phyloP scores from a whole-genome alignment of 2,797 vertebrate genomes.

The Poecilia wingei region DNA sequence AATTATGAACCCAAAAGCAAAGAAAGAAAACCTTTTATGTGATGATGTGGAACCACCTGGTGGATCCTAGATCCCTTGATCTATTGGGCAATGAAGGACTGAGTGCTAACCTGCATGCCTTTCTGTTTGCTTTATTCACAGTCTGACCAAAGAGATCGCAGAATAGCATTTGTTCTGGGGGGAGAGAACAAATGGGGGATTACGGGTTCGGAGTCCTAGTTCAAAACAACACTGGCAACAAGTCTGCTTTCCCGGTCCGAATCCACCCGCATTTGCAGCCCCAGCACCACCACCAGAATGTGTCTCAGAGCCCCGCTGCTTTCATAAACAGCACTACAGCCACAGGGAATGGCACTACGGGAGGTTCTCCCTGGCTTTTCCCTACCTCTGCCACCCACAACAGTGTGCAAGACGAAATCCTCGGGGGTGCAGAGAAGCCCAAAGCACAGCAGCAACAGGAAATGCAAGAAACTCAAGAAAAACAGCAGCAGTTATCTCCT shows the following conservation, averaged over 20 bases:
- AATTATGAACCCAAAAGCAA: neutral
- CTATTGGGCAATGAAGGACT: conserved; percentile 34
- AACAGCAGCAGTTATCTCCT: conserved; percentile 93
- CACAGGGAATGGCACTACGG: conserved; percentile 94
- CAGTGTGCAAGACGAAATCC: conserved; percentile 98
- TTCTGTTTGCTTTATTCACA: conserved; percentile 73
- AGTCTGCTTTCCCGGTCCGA: conserved; percentile 99
- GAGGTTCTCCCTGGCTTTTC: conserved; percentile 98
- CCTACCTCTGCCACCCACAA: conserved; percentile 94
- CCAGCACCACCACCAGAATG: conserved; percentile 97
- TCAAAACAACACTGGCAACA: conserved; percentile 99
- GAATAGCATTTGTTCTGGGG: conserved; percentile 83
- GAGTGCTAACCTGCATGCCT: conserved; percentile 70
- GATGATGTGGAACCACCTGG: conserved; percentile 22
- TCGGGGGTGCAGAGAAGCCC: conserved; percentile 94
- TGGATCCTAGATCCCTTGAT: conserved; percentile 55
- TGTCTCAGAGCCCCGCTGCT: conserved; percentile 93
- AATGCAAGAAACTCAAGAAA: conserved; percentile 96
- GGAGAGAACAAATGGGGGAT: conserved; percentile 99
- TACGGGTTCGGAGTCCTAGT: conserved; percentile 99
- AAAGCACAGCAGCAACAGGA: conserved; percentile 95
- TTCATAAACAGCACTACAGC: conserved; percentile 99
- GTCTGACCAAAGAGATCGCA: conserved; percentile 81
- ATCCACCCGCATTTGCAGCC: conserved; percentile 99
- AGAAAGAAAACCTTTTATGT: conserved; percentile 24